Base-by-base conservation (phyloP, 1,140 invertebrate species). In the Brachystomella parvula region DNA sequence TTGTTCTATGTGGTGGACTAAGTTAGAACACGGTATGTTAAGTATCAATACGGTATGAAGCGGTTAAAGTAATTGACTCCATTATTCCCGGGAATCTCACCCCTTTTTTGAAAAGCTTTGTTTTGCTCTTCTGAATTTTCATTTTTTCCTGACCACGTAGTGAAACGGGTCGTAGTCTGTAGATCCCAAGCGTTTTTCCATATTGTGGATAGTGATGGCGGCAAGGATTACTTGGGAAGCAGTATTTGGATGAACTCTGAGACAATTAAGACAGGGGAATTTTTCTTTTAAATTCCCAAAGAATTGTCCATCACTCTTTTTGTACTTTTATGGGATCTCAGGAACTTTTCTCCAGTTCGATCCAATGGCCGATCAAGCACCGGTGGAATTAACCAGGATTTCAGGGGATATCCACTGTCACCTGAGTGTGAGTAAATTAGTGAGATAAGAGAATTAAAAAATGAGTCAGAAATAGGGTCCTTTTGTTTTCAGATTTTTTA, bases 281-380 rank as follows among this genome's bases (percentile, higher is more conserved):
- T 66, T 70, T 57, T 74, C 67, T 70, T 74, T 74, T 26, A 26
- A 61, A 73, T 66, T 39, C 71, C 71, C 3, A 65, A 61, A 0
- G 67, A 24, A 58, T 65, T 61, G 64, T 74, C 71, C 21, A 74
- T 64, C n/a, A 74, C 15, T 58, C 68, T 53, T 53, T 71, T 35
- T 39, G 69, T 73, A 33, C 30, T 32, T 47, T 71, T 66, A 35
- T 71, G 66, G 21, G 58, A 29, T 61, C 62, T 47, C 35, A 62
- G 17, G 32, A 63, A 66, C 47, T 39, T 47, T 17, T 9, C 15
- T 53, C 47, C 64, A 35, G 33, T 24, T 21, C 32, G 6, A 61
- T 65, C 31, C 0, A 63, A 33, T 24, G 58, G 39, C 30, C 64
- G 28, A 28, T n/a, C 49, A 31, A 33, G 21, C n/a, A 64, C 35